phyloP scores from a whole-genome alignment of 2,113 vertebrate species.

The Atrichornis clamosus region DNA sequence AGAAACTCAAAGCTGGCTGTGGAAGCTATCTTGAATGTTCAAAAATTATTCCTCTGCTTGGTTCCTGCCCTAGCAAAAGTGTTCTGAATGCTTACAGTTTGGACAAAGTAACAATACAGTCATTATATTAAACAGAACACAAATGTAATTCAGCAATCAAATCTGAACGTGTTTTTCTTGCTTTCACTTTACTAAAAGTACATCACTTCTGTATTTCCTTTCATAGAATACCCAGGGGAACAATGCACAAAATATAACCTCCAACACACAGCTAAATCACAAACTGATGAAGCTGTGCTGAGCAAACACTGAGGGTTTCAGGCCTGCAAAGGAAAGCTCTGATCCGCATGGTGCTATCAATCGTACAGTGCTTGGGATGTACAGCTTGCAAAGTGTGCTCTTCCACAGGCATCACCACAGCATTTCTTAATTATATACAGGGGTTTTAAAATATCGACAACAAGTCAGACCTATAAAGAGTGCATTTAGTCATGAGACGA shows the following conservation, averaged over 20 bases:
- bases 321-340: neutral
- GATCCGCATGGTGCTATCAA: neutral
- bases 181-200: neutral
- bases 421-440: neutral
- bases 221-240: neutral
- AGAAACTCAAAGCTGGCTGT: neutral
- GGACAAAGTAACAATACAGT: neutral
- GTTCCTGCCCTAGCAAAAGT: neutral
- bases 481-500: neutral
- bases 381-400: neutral
- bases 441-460: neutral
- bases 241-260: neutral
- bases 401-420: neutral
- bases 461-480: neutral
- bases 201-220: neutral
- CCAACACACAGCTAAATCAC: neutral
- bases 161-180: neutral
- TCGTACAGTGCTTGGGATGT: fast-evolving
- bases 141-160: neutral
- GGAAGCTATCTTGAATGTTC: neutral
- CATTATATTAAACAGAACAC: neutral
- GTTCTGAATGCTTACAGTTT: neutral
- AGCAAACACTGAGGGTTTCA: neutral
- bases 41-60: neutral
- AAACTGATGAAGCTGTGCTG: neutral